A percentile compares a stretch with the other conserved stretches of the same genome.
These are phyloP conservation scores for Capitulum mitella DNA, from an alignment of 2,888 invertebrate genomes.

Conservation along the genomic window DNA sequence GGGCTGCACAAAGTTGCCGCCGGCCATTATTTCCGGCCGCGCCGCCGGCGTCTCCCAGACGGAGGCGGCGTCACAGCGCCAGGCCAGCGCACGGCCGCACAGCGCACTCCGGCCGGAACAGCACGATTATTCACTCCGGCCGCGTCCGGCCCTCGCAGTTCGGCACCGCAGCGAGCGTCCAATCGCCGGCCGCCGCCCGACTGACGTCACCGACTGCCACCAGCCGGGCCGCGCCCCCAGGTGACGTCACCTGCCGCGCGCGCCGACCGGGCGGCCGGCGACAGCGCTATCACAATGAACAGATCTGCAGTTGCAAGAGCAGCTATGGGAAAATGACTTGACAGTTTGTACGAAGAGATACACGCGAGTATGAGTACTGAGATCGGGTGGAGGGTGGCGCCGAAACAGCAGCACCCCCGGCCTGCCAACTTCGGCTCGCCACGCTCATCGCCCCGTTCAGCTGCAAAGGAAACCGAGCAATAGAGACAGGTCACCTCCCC, in stretches of 20 bases:
- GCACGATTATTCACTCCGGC: too few species aligned
- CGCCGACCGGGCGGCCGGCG: neutral
- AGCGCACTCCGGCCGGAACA: too few species aligned
- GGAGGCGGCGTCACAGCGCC: too few species aligned
- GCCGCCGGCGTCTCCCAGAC: too few species aligned
- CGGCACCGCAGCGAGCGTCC: neutral
- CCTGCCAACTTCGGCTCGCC: neutral
- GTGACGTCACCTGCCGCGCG: neutral
- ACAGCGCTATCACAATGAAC: slow-evolving; percentile 16
- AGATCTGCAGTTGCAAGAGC: slow-evolving; percentile 2
- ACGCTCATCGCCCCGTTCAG: neutral
- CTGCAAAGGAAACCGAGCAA: neutral
- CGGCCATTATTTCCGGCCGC: too few species aligned
- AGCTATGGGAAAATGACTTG: slow-evolving; percentile 15
- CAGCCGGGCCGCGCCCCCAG: neutral
- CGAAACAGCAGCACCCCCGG: neutral
- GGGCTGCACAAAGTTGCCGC: neutral
- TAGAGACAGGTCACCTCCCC: too few species aligned
- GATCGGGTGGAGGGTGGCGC: neutral
- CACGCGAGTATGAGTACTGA: slow-evolving; percentile 18
- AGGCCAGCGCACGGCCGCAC: too few species aligned
- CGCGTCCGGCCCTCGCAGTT: too few species aligned
- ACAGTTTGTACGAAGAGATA: slow-evolving; percentile 19
- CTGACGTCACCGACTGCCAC: neutral
- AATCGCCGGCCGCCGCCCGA: neutral